Conservation (phyloP, 2,888 invertebrate genomes). For the Eupithecia tripunctaria region DNA sequence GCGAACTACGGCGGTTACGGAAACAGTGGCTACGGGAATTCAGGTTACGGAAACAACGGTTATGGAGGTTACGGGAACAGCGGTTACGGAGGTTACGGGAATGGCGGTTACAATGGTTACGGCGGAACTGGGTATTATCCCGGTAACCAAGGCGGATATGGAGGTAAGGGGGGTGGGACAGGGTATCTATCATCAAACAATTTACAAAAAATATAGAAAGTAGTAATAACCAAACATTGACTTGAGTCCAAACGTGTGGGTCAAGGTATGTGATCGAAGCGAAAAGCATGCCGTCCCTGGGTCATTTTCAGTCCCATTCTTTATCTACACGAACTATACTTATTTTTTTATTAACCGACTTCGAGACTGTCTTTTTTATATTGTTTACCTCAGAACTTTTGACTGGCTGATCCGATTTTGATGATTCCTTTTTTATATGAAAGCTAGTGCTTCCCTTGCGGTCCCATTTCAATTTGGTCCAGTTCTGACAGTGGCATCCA, state of each 20-base stretch:
- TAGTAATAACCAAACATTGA: no score
- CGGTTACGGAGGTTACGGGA: slow-evolving; percentile 21
- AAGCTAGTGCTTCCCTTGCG: no score
- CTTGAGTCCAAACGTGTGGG: background rate
- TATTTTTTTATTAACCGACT: no score
- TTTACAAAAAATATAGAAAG: no score
- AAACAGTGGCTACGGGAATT: background rate
- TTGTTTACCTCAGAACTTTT: no score
- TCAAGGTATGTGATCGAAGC: background rate
- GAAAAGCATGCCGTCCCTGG: background rate
- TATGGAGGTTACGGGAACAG: slow-evolving; percentile 25
- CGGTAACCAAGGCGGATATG: slow-evolving; percentile 45
- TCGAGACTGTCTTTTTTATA: no score
- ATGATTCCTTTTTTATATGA: no score
- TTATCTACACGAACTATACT: background rate
- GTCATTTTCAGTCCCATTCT: background rate
- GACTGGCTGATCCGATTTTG: no score
- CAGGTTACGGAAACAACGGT: slow-evolving; percentile 10
- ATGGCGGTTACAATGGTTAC: slow-evolving; percentile 36
- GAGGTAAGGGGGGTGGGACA: no score
- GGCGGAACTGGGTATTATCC: slow-evolving; percentile 48
- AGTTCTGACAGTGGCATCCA: no score
- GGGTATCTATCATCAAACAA: no score
- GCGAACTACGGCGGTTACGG: slow-evolving; percentile 25
- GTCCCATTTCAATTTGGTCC: no score